phyloP scores from a whole-genome alignment of 1,140 invertebrate species.

The Drosophila kikkawai region DNA sequence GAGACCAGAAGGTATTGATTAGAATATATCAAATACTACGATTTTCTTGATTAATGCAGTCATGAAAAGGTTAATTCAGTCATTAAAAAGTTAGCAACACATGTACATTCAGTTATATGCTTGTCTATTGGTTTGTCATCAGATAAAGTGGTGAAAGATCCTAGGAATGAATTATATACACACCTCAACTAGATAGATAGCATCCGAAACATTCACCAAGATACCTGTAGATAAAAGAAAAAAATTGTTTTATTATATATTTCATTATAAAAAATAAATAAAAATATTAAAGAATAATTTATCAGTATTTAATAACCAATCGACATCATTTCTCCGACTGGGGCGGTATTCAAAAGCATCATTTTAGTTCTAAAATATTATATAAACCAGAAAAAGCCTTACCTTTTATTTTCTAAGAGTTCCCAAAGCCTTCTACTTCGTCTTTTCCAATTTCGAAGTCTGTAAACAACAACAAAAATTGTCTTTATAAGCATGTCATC shows the following conservation, averaged over 20 bases:
- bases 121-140: slow-evolving; percentile 72
- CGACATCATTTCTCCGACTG: slow-evolving; percentile 61
- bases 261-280: too few relatives aligned
- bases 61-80: slow-evolving; percentile 28
- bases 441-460: not conserved
- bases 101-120: slow-evolving; percentile 73
- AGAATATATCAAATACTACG: not conserved
- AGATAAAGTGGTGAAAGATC: not conserved
- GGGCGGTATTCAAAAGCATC: slow-evolving; percentile 58
- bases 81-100: slow-evolving; percentile 50
- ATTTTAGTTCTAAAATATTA: slow-evolving; percentile 2
- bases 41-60: not conserved
- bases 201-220: too few relatives aligned
- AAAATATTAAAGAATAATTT: not conserved
- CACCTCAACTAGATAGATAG: not conserved
- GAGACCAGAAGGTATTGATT: not conserved
- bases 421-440: too few relatives aligned
- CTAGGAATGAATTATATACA: not conserved
- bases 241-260: not conserved
- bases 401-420: not conserved
- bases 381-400: not conserved
- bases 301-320: slow-evolving; percentile 54
- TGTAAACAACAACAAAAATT: slow-evolving; percentile 2
- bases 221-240: not conserved
- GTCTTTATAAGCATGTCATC: not conserved